phyloP scores from a whole-genome alignment of 2,113 vertebrate species.

The Rhinichthys klamathensis region DNA sequence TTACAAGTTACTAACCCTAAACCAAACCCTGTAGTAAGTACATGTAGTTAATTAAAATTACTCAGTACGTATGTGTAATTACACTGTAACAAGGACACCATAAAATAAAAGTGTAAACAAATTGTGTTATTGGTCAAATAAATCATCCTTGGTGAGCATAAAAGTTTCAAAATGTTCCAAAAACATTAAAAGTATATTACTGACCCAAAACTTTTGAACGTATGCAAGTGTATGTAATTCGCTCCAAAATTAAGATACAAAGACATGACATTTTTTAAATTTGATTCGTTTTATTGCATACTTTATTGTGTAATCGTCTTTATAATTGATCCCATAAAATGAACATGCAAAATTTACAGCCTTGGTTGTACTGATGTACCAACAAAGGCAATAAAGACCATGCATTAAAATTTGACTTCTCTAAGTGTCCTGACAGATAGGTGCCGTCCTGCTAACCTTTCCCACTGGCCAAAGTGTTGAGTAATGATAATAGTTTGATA shows the following conservation, averaged over 20 bases:
- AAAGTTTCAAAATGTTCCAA: not conserved
- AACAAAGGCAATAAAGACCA: not conserved
- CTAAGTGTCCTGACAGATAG: constrained; percentile 54
- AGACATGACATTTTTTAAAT: not conserved
- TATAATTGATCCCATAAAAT: not conserved
- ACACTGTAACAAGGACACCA: no score
- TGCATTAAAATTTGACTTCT: constrained; percentile 2
- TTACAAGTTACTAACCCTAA: no score
- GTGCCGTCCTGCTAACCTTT: constrained; percentile 65
- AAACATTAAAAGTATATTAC: not conserved
- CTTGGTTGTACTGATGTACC: not conserved
- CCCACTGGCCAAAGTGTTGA: constrained; percentile 68
- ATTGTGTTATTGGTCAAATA: not conserved
- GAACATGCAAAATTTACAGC: not conserved
- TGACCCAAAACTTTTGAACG: not conserved
- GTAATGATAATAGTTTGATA: constrained; percentile 75
- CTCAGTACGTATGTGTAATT: no score
- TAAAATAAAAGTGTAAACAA: no score
- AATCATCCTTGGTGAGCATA: not conserved
- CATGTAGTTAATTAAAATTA: no score
- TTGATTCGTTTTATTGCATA: not conserved
- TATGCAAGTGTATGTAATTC: not conserved
- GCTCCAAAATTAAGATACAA: not conserved
- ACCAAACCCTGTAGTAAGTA: no score
- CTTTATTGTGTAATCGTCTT: no score